Base-by-base conservation (phyloP, 1,140 invertebrate species). In the Drosophila leontia region DNA sequence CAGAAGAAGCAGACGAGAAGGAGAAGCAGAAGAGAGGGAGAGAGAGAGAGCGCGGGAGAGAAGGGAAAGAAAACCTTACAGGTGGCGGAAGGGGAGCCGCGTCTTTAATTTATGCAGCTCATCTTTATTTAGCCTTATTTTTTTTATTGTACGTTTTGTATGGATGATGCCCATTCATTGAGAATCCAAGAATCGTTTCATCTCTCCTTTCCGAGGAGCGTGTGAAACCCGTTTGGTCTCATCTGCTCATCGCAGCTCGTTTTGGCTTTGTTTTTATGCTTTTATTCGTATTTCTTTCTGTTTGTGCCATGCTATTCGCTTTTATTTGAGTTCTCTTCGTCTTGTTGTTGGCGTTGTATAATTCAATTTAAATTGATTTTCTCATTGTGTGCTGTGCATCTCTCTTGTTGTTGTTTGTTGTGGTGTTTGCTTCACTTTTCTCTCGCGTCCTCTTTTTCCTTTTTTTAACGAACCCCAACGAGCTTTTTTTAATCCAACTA, bases 291-390 rank as follows among this genome's bases (percentile, higher is more conserved):
- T 48, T 61, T 51, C 55, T 79, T 61, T 56, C 35, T 39, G 35
- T 56, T 74, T 79, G 67, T 47, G 62, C 42, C 76, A 64, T 71
- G 76, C 76, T 78, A 78, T 78, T 76, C 72, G 53, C 71, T 63
- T 62, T 75, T 75, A 41, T 75, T 57, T 48, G 53, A 47, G 41
- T 45, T 59, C 47, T 17, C 39, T 57, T 48, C 42, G 44, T 19
- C 34, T 47, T 57, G 70, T 34, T 51, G 48, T 63, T 80, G 76
- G 75, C 53, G 69, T 86, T 85, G 82, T 85, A 78, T 85, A 86
- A 86, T 85, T 85, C 75, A 85, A 82, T 86, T 85, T 83, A 88
- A 88, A 87, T 87, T 87, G 83, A 87, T 87, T 87, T 87, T 65
- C 56, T 56, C 60, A 70, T 67, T 68, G 44, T 57, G 15, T 47